Evolutionary conservation across 2,888 invertebrate species (phyloP).

Genomic region (Ferdinandea cuprea): DNA sequence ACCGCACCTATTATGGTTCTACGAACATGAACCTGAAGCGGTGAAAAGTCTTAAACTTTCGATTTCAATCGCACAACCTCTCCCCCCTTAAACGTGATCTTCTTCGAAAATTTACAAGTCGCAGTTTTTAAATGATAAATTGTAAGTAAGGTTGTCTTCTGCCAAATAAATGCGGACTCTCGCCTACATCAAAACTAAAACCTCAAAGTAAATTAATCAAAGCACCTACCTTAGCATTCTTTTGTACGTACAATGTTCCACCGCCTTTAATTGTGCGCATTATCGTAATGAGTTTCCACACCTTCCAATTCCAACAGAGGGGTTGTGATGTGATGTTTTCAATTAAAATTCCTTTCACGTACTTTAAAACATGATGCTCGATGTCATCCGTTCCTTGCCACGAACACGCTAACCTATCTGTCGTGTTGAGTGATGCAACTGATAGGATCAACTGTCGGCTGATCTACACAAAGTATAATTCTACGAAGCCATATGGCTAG

Average conservation of each 20-base stretch:
- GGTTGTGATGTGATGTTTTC: conserved; percentile 54
- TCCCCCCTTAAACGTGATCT: no score
- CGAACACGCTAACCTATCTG: conserved; percentile 39
- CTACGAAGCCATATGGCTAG: conserved; percentile 41
- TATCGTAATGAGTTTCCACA: conserved; percentile 62
- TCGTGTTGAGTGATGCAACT: conserved; percentile 56
- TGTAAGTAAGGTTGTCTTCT: no score
- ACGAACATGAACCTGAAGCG: no score
- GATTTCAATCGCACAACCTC: no score
- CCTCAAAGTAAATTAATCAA: no score
- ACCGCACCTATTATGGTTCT: no score
- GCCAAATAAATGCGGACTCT: no score
- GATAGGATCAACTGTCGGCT: conserved; percentile 62
- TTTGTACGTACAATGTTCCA: neutral
- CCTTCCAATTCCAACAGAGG: conserved; percentile 39
- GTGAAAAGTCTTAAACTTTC: no score
- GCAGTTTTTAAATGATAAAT: no score
- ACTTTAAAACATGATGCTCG: conserved; percentile 56
- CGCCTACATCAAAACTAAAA: neutral
- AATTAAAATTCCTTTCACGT: conserved; percentile 67
- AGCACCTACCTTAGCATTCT: neutral
- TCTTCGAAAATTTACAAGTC: no score
- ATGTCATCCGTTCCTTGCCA: conserved; percentile 53
- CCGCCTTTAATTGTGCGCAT: conserved; percentile 9
- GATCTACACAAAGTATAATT: conserved; percentile 46